Conservation (phyloP, 2,113 vertebrate genomes). For the Podarcis muralis region DNA sequence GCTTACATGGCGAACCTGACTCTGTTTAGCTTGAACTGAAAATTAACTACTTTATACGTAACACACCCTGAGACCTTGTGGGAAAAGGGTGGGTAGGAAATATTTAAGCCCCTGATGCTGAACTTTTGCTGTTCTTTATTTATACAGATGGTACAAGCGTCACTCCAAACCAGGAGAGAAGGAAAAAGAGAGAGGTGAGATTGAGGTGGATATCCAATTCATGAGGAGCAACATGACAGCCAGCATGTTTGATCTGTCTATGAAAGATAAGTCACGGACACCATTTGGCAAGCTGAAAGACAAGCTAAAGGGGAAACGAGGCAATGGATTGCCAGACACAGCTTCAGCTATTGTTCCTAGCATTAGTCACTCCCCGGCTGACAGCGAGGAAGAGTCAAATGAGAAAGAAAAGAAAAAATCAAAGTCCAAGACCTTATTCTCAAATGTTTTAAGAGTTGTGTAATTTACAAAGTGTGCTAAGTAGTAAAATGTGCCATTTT, state of each 20-base stretch:
- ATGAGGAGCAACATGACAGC: conserved; percentile 96
- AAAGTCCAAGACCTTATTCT: conserved; percentile 82
- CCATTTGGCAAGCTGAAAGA: conserved; percentile 92
- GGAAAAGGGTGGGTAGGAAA: not conserved
- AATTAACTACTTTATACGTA: too few species aligned
- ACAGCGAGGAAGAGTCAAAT: conserved; percentile 85
- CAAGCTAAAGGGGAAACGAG: conserved; percentile 90
- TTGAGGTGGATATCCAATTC: conserved; percentile 92
- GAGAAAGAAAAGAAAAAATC: conserved; percentile 76
- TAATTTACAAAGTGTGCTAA: rapidly evolving
- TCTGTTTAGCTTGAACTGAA: not conserved
- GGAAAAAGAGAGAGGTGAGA: conserved; percentile 91
- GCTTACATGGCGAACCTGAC: not conserved
- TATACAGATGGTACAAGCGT: conserved; percentile 89
- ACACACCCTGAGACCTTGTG: too few species aligned
- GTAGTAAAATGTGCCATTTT: not conserved
- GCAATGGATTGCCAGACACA: conserved; percentile 82
- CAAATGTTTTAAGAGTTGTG: not conserved
- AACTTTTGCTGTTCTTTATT: not conserved
- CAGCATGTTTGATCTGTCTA: conserved; percentile 96
- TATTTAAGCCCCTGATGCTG: not conserved
- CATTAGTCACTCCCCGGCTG: conserved; percentile 73
- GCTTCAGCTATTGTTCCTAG: conserved; percentile 87
- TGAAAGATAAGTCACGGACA: conserved; percentile 90
- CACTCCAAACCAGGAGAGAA: conserved; percentile 89